Evolutionary conservation across 2,888 invertebrate species (phyloP), one percentile per base, ranked within the genome.

Genomic region (Schizotus pectinicornis): DNA sequence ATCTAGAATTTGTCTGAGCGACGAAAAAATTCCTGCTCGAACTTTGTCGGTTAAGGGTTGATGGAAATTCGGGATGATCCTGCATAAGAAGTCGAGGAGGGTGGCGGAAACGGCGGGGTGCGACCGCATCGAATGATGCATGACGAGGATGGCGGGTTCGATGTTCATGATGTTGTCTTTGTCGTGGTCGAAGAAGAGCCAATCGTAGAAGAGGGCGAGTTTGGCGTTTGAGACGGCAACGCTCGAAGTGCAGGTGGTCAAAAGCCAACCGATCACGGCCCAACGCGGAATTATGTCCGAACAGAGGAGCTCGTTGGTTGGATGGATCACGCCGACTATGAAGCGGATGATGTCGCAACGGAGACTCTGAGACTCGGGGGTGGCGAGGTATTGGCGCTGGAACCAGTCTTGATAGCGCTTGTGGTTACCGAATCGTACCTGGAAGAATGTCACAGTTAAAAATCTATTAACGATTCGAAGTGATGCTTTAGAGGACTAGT

Each of bases 141-240:
- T 95, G 14, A 95, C 94, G 65, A 95, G 84, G 70, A 95, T 94
- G 7, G 94, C 95, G 13, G 95, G 95, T 81, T 95, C 95, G 69
- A 95, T 95, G 79, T 95, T 95, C 95, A 95, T 95, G 63, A 95
- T 95, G 77, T 94, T 95, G 79, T 95, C 95, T 76, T 90, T 91
- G 67, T 92, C 92, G 12, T 92, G 87, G 71, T 95, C 94, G 80
- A 91, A 96, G 74, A 94, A 92, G 38, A 95, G 81, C 95, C 95
- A 96, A 79, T 96, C 96, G 79, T 93, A 95, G 79, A 96, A 95
- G 43, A 96, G 82, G 9, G 95, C 93, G 55, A 95, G 80, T 81
- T 95, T 96, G 41, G 94, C 93, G 83, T 94, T 94, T 47, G 94
- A 91, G 55, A 92, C 91, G 41, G 94, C 93, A 33, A 94, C 92